These are phyloP conservation scores for Alexandromys fortis DNA, from an alignment of 2,113 vertebrate genomes.

Conservation along the genomic window DNA sequence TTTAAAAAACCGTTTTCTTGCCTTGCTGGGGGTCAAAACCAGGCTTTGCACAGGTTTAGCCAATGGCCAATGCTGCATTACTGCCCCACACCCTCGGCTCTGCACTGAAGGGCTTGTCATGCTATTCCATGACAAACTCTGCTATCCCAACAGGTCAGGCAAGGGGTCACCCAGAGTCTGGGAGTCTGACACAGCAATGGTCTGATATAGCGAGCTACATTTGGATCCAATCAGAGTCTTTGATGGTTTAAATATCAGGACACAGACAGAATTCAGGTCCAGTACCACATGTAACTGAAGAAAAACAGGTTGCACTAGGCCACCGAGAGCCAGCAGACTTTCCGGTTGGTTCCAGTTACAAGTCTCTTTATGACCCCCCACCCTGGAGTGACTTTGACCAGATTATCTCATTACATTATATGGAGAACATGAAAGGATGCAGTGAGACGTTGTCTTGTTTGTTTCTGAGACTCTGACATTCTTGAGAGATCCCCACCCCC, in stretches of 20 bases:
- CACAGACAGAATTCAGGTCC: background rate
- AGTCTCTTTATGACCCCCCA: background rate
- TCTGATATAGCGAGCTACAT: background rate
- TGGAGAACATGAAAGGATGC: background rate
- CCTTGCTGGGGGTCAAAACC: background rate
- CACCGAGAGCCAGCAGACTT: background rate
- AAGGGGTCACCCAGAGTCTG: background rate
- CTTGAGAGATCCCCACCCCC: background rate
- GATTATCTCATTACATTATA: background rate
- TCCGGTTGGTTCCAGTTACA: background rate
- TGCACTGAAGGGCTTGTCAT: background rate
- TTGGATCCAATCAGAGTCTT: background rate
- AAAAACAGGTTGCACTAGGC: background rate
- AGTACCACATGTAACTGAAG: background rate
- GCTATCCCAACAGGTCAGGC: background rate
- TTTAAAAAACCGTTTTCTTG: background rate
- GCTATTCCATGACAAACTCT: background rate
- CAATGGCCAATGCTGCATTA: background rate
- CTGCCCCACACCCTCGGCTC: background rate
- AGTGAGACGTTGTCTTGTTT: background rate
- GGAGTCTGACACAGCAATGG: background rate
- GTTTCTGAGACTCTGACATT: background rate
- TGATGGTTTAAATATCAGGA: background rate
- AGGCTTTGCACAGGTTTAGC: background rate
- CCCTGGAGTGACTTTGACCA: background rate